phyloP scores from a whole-genome alignment of 1,140 invertebrate species.

The Zaprionus camerounensis region DNA sequence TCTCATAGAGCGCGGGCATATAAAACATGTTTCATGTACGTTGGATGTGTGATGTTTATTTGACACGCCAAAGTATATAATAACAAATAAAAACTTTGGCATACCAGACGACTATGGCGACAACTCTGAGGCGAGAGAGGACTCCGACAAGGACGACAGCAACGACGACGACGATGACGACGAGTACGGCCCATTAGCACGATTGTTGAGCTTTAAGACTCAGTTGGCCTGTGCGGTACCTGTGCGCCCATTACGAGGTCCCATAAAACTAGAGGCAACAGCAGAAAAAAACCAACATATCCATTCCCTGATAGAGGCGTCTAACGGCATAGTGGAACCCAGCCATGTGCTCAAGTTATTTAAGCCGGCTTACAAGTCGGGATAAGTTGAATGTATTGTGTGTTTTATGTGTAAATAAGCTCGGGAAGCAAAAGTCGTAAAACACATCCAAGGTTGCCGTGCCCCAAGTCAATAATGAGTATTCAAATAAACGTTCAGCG shows the following conservation, averaged over 20 bases:
- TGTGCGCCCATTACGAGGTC: conserved; percentile 65
- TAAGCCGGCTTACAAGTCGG: conserved; percentile 47
- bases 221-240: conserved; percentile 45
- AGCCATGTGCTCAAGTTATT: conserved; percentile 55
- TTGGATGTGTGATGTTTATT: conserved; percentile 81
- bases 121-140: conserved; percentile 10
- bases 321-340: not conserved
- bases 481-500: conserved; percentile 3
- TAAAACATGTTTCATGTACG: conserved; percentile 80
- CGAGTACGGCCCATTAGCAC: conserved; percentile 80
- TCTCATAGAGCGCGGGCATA: conserved; percentile 53
- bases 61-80: conserved; percentile 83
- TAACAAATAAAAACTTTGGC: conserved; percentile 82
- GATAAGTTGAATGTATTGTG: conserved; percentile 70
- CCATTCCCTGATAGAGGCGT: conserved; percentile 1
- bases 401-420: conserved; percentile 29
- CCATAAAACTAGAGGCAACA: conserved; percentile 68
- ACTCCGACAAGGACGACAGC: conserved; percentile 42
- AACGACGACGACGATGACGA: conserved; percentile 15
- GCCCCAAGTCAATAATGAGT: conserved; percentile 5
- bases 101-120: conserved; percentile 42
- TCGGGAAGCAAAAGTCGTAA: conserved; percentile 9
- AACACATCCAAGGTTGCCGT: not conserved
- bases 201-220: conserved; percentile 80
- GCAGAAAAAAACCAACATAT: conserved; percentile 22